Percentiles rank a stretch among this genome's conserved stretches.
Conservation (phyloP, 37 sponge, comb jelly and placozoan species). For the Theonella swinhoei region DNA sequence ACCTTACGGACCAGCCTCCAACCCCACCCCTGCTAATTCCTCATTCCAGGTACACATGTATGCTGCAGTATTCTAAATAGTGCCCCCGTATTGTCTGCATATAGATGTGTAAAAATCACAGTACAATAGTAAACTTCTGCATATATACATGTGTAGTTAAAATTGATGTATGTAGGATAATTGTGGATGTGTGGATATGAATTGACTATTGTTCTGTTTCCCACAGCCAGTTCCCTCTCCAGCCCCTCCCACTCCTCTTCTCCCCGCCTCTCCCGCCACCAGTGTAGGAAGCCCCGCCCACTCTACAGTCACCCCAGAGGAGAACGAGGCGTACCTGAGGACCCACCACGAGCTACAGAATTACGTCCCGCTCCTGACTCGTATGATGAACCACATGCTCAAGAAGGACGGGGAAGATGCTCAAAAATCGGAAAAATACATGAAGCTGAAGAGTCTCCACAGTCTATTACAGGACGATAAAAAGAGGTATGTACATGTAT, state of each 20-base stretch:
- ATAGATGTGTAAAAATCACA: no score
- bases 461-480: constrained; percentile 24
- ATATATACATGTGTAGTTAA: no score
- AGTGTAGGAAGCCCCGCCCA: constrained; percentile 29
- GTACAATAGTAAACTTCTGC: no score
- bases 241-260: constrained; percentile 54
- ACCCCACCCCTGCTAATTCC: not conserved
- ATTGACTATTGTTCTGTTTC: not conserved
- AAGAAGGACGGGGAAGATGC: constrained; percentile 1
- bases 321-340: constrained; percentile 51
- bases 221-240: constrained; percentile 38
- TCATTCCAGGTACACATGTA: no score
- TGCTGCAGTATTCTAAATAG: no score
- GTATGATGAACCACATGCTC: constrained; percentile 29
- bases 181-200: not conserved
- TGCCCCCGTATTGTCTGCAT: no score
- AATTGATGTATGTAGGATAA: no score
- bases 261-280: constrained; percentile 49
- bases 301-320: constrained; percentile 56
- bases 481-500: no score
- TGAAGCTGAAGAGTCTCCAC: constrained; percentile 47
- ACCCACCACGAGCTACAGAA: constrained; percentile 58
- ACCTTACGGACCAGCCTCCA: not conserved
- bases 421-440: constrained; percentile 27
- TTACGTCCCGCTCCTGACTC: constrained; percentile 46